Evolutionary conservation across 1,140 invertebrate genomes (phyloP).

Genomic region (Sinella curviseta): DNA sequence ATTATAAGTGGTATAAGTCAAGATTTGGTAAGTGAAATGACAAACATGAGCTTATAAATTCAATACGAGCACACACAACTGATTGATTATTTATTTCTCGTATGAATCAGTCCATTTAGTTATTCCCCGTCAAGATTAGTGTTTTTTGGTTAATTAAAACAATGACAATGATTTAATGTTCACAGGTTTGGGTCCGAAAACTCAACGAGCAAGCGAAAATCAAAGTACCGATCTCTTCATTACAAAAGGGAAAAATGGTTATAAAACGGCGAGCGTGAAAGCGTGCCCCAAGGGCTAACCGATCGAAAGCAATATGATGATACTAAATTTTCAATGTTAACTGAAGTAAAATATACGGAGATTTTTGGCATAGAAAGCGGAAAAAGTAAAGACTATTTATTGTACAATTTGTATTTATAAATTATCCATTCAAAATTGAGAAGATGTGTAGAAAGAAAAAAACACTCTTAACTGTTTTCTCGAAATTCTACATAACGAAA

Average conservation of each 20-base stretch:
- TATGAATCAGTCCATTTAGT: neutral
- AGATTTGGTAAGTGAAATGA: constrained; percentile 69
- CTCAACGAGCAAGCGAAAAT: constrained; percentile 76
- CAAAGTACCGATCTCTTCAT: constrained; percentile 76
- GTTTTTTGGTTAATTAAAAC: constrained; percentile 30
- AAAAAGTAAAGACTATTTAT: no score
- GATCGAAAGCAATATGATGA: no score
- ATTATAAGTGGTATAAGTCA: constrained; percentile 85
- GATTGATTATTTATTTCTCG: constrained; percentile 29
- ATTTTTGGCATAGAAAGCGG: no score
- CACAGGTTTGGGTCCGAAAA: constrained; percentile 88
- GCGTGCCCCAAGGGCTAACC: no score
- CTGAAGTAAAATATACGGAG: no score
- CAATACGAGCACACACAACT: constrained; percentile 12
- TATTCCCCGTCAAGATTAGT: constrained; percentile 9
- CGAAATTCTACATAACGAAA: no score
- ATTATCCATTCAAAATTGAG: no score
- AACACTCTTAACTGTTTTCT: no score
- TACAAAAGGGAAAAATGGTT: constrained; percentile 83
- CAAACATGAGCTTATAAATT: no score
- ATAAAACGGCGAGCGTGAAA: constrained; percentile 74
- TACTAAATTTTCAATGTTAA: no score
- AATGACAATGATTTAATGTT: constrained; percentile 50
- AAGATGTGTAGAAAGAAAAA: no score
- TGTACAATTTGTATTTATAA: no score